phyloP scores from a whole-genome alignment of 53 echinoderm and acorn worm species.

The Echinometra lucunter region DNA sequence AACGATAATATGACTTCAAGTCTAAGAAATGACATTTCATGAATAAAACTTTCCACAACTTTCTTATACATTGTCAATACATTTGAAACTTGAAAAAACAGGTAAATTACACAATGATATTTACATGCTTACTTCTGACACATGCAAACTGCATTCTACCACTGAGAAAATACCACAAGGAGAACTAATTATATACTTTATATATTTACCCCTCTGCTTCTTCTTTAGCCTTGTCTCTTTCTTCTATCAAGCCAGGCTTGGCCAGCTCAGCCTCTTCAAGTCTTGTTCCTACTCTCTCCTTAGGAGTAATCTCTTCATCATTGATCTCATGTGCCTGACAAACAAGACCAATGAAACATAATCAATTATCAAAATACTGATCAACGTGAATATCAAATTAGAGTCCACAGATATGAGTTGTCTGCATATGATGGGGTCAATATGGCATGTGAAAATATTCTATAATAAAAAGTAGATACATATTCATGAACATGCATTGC shows the following conservation, averaged over 20 bases:
- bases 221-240: constrained; percentile 72
- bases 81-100: too few species aligned
- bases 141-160: background rate
- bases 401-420: too few species aligned
- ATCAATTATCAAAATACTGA: background rate
- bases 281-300: constrained; percentile 58
- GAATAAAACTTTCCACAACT: too few species aligned
- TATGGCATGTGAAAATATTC: too few species aligned
- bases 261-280: constrained; percentile 71
- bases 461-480: too few species aligned
- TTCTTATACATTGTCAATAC: too few species aligned
- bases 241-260: constrained; percentile 67
- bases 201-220: constrained; percentile 79
- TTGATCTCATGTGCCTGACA: constrained; percentile 59
- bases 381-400: background rate
- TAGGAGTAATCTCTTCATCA: constrained; percentile 55
- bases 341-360: background rate
- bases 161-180: background rate
- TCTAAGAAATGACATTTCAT: too few species aligned
- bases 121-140: too few species aligned
- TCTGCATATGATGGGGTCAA: too few species aligned
- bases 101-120: too few species aligned
- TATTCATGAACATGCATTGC: too few species aligned
- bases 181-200: background rate
- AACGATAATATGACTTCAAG: too few species aligned